Evolutionary conservation across 2,113 vertebrate species (phyloP).

Genomic region (Bubo scandiacus): DNA sequence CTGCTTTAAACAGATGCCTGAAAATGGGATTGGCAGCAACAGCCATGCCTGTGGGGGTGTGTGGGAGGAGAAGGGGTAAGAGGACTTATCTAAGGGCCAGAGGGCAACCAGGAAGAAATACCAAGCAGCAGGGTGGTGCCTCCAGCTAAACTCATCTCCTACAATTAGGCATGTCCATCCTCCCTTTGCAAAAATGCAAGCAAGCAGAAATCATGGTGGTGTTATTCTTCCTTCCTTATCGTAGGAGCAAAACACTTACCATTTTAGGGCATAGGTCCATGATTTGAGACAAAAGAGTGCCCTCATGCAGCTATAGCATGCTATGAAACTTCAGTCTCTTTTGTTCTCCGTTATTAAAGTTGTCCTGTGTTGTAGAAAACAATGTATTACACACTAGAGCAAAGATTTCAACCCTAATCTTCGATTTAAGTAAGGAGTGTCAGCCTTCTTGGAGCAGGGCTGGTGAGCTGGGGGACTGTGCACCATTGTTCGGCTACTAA

Average conservation of each 20-base stretch:
- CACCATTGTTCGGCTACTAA: not conserved
- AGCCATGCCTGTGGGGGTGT: not conserved
- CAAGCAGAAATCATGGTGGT: not conserved
- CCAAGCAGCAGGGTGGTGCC: not conserved
- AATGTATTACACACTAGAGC: not conserved
- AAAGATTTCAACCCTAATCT: not conserved
- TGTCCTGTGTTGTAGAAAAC: not conserved
- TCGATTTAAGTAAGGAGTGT: fast-evolving
- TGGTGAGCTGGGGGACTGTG: not conserved
- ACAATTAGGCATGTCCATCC: not conserved
- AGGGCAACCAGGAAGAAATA: not conserved
- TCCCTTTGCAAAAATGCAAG: not conserved
- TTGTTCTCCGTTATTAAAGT: not conserved
- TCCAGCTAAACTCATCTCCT: not conserved
- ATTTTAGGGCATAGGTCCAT: not conserved
- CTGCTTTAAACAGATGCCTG: not conserved
- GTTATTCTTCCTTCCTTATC: not conserved
- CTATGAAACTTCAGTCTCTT: not conserved
- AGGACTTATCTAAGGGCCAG: not conserved
- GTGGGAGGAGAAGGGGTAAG: not conserved
- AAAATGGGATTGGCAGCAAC: not conserved
- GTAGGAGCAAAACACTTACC: not conserved
- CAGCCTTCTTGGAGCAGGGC: not conserved
- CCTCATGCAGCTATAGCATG: not conserved
- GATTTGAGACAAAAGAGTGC: not conserved